Evolutionary conservation across 2,797 vertebrate species (phyloP).

Genomic region (Lateolabrax maculatus): DNA sequence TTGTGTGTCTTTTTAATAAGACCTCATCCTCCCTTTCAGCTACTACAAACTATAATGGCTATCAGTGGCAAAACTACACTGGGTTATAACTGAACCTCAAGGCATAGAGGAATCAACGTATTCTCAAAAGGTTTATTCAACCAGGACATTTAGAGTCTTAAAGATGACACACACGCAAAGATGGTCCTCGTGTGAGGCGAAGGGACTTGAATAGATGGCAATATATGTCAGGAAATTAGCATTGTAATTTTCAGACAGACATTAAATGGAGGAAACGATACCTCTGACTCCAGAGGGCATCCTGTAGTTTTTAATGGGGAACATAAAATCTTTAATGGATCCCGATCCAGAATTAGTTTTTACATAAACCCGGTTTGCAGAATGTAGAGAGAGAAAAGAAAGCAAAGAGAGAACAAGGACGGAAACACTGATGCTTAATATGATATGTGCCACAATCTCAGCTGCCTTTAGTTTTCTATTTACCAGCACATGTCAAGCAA

Average conservation of each 20-base stretch:
- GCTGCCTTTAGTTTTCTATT: constrained; percentile 43
- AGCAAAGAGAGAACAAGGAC: background rate
- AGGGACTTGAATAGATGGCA: constrained; percentile 44
- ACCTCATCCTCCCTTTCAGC: constrained; percentile 11
- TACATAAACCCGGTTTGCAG: constrained; percentile 51
- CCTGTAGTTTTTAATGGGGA: constrained; percentile 66
- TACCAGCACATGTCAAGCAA: constrained; percentile 46
- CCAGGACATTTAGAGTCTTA: constrained; percentile 35
- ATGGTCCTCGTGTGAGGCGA: constrained; percentile 40
- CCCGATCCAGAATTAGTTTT: constrained; percentile 62
- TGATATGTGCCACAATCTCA: background rate
- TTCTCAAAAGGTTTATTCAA: constrained; percentile 50
- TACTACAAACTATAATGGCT: constrained; percentile 9
- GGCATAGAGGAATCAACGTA: constrained; percentile 4
- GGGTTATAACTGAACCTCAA: constrained; percentile 26
- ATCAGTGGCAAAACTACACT: background rate
- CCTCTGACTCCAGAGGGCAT: constrained; percentile 54
- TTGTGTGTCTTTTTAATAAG: constrained; percentile 27
- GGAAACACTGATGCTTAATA: background rate
- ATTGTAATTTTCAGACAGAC: constrained; percentile 60
- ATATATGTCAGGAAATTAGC: constrained; percentile 70
- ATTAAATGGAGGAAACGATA: constrained; percentile 68
- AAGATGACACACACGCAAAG: constrained; percentile 46
- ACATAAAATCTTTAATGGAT: constrained; percentile 74
- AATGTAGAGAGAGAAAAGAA: constrained; percentile 30